Evolutionary conservation across 2,797 vertebrate species (phyloP).

Genomic region (Knipowitschia caucasica): DNA sequence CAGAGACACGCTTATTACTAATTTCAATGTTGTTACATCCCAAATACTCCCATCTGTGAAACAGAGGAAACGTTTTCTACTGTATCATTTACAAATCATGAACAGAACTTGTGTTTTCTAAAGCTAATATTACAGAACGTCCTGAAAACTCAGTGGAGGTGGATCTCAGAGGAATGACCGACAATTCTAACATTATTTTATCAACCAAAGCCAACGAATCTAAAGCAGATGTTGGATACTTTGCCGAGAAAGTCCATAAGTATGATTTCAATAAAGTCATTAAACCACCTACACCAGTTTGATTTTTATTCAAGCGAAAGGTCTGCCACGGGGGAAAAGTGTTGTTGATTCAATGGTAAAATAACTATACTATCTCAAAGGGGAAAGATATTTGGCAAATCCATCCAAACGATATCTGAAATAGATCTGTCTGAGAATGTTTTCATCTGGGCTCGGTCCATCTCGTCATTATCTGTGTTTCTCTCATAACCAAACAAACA

Average conservation of each 20-base stretch:
- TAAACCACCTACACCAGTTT: too few species aligned
- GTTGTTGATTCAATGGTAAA: too few species aligned
- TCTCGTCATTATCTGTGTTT: conserved; percentile 47
- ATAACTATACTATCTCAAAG: conserved; percentile 20
- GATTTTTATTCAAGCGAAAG: background rate
- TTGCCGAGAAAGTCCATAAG: background rate
- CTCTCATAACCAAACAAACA: conserved; percentile 58
- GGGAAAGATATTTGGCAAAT: conserved; percentile 32
- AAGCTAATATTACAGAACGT: background rate
- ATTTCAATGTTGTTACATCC: too few species aligned
- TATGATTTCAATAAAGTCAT: background rate
- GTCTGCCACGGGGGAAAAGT: too few species aligned
- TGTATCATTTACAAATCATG: too few species aligned
- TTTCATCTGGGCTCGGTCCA: conserved; percentile 32
- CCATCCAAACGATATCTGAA: too few species aligned
- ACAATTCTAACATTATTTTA: background rate
- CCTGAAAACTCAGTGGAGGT: background rate
- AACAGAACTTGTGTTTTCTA: background rate
- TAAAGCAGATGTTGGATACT: conserved; percentile 1
- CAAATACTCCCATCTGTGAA: too few species aligned
- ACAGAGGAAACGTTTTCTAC: background rate
- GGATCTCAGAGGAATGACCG: background rate
- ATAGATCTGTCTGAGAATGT: too few species aligned
- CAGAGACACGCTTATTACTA: too few species aligned
- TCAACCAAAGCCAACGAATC: conserved; percentile 1